A percentile compares a stretch with the other conserved stretches of the same genome.
phyloP scores from a whole-genome alignment of 2,888 invertebrate species.

The Artemia sinica region DNA sequence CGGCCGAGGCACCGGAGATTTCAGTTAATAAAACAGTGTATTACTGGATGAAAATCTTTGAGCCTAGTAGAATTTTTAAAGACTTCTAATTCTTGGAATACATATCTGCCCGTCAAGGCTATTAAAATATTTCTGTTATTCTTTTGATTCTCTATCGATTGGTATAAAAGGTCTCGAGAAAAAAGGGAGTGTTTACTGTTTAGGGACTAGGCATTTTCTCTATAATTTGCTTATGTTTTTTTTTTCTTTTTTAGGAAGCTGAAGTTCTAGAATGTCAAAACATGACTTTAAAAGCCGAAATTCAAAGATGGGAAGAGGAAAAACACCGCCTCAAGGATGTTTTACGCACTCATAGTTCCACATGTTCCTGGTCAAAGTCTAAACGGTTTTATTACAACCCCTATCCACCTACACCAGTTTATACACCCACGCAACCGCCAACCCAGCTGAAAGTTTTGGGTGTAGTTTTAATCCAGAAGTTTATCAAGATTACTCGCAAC shows the following conservation, averaged over 20 bases:
- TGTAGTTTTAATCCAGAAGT: background rate
- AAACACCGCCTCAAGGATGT: conserved; percentile 58
- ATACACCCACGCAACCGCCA: background rate
- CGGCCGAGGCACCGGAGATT: too few relatives aligned
- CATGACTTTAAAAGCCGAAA: conserved; percentile 60
- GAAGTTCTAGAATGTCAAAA: conserved; percentile 69
- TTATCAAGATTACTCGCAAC: background rate
- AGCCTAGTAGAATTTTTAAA: too few relatives aligned
- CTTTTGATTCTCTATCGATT: too few relatives aligned
- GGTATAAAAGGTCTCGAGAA: too few relatives aligned
- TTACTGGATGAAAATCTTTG: too few relatives aligned
- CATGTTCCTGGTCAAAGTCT: conserved; percentile 35
- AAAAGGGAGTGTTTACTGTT: too few relatives aligned
- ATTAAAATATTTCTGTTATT: too few relatives aligned
- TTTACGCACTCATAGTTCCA: conserved; percentile 52
- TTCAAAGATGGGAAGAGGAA: conserved; percentile 62
- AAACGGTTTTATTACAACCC: background rate
- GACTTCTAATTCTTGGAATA: too few relatives aligned
- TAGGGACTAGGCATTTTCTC: too few relatives aligned
- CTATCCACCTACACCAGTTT: conserved; percentile 6
- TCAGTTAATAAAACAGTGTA: too few relatives aligned
- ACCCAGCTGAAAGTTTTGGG: background rate
- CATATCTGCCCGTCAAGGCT: too few relatives aligned
- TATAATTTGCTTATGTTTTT: background rate
- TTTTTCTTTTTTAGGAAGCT: conserved; percentile 41